These are phyloP conservation scores for Cactoblastis cactorum DNA, from an alignment of 2,888 invertebrate species.

Conservation along the genomic window DNA sequence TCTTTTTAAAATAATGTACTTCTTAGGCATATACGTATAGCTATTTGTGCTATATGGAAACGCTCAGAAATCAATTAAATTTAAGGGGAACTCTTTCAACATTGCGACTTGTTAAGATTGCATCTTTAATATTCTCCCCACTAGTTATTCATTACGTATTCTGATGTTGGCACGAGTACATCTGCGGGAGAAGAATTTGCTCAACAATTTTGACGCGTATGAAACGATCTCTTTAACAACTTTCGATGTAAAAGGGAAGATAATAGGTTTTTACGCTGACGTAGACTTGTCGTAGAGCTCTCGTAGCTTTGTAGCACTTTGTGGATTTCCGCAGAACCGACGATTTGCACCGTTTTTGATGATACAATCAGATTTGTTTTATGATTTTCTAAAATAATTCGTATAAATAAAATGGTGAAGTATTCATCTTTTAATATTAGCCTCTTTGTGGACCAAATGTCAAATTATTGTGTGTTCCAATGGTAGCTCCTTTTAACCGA, in stretches of 20 bases:
- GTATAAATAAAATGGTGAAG: not conserved
- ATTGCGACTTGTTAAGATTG: too few species aligned
- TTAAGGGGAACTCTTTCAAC: too few species aligned
- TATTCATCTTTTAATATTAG: too few species aligned
- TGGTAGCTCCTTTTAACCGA: too few species aligned
- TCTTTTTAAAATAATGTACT: too few species aligned
- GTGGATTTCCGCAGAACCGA: too few species aligned
- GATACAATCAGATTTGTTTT: not conserved
- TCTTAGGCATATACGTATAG: too few species aligned
- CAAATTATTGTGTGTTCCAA: too few species aligned
- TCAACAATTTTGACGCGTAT: not conserved
- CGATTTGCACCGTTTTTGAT: not conserved
- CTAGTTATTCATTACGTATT: not conserved
- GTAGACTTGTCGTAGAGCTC: not conserved
- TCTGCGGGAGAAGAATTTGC: not conserved
- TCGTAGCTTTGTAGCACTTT: not conserved
- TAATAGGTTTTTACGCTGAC: not conserved
- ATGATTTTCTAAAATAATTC: not conserved
- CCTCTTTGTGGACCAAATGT: too few species aligned
- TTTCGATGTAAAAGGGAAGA: slow-evolving; percentile 1
- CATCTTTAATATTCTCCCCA: too few species aligned
- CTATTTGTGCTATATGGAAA: too few species aligned
- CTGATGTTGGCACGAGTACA: not conserved
- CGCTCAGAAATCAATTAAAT: too few species aligned
- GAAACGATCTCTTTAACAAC: not conserved